Evolutionary conservation across 2,113 vertebrate species (phyloP).

Genomic region (Psammodynastes pulverulentus): DNA sequence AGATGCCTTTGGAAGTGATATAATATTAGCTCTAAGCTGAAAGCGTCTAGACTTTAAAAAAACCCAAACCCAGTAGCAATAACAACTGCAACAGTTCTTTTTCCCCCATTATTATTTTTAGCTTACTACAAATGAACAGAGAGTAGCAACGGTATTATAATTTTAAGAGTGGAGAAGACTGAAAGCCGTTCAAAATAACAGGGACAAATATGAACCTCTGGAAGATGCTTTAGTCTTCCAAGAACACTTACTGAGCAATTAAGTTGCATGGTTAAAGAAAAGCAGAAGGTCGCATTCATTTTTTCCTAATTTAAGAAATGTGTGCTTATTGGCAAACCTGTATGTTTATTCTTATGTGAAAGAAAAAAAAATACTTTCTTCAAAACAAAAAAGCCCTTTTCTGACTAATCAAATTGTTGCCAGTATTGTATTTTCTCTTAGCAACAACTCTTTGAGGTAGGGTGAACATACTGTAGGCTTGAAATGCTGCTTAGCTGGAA

Average conservation of each 20-base stretch:
- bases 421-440: constrained; percentile 22
- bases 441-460: constrained; percentile 15
- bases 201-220: neutral
- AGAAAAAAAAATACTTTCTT: neutral
- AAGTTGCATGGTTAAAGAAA: neutral
- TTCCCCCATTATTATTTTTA: neutral
- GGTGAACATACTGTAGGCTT: constrained; percentile 10
- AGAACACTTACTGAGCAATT: neutral
- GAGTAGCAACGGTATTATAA: neutral
- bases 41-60: neutral
- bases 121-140: neutral
- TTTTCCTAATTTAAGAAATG: neutral
- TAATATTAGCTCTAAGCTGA: neutral
- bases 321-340: neutral
- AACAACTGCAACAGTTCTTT: neutral
- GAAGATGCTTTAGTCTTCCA: neutral
- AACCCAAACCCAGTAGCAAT: neutral
- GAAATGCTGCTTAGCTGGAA: neutral
- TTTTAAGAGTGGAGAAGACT: neutral
- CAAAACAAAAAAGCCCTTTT: constrained; percentile 1
- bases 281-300: neutral
- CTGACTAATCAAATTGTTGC: neutral
- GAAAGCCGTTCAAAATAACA: neutral
- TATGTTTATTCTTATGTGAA: neutral
- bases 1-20: too few relatives aligned